Evolutionary conservation across 2,888 invertebrate genomes (phyloP), one percentile per base, ranked within the genome.

Genomic region (Empis stercorea): DNA sequence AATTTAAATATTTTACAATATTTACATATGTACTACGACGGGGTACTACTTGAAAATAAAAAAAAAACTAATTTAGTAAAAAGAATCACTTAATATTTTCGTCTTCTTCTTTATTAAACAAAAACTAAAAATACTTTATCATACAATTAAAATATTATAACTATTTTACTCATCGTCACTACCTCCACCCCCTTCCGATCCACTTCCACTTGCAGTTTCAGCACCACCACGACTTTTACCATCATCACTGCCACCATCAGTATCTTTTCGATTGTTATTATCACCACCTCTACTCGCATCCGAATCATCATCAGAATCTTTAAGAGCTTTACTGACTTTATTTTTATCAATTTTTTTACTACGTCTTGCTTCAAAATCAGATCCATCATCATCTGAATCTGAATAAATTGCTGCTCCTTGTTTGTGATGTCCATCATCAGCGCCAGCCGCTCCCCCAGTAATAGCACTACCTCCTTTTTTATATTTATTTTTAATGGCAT

Each of bases 401-500:
- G 92, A 92, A 71, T 92, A 93, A 60, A 92, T 93, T 10, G 80
- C 77, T 1, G 79, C 78, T 10, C 47, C 49, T 30, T 52, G 49
- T 20, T 50, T 47, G 10, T 5, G 51, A 54, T 34, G 36, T n/a
- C 44, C 36, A 10, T 46, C 49, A 14, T 50, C 40, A 5, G 44
- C 37, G 2, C 30, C 47, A 1, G 36, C 32, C 11, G 32, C 58
- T 45, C 59, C n/a, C 20, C 43, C 20, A 13, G 37, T 27, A 9
- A 2, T 9, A 27, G 6, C 17, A 4, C 46, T 49, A 11, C 66
- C 66, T 27, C 80, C 80, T 64, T 79, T 77, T 59, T 93, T 95
- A 70, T 89, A 94, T 61, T 88, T 87, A 68, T 87, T 93, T 71
- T 96, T 96, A 64, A 96, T 95, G 38, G 94, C 94, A 48, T 87